Percentiles rank a stretch among this genome's conserved stretches.
These are phyloP conservation scores for Taeniopygia guttata DNA, from an alignment of 2,797 vertebrate genomes.

Conservation along the genomic window DNA sequence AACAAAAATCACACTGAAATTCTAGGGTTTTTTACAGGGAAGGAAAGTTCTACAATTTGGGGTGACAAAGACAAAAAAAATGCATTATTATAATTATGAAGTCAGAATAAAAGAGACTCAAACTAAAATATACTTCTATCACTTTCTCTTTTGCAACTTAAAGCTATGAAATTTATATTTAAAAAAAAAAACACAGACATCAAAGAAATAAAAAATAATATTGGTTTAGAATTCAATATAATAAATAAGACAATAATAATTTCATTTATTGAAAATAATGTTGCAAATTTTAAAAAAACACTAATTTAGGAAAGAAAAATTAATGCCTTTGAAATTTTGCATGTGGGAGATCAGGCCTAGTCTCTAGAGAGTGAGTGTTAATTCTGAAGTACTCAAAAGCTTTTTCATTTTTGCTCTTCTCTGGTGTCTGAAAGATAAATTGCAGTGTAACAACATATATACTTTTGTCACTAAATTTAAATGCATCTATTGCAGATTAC, in stretches of 20 bases:
- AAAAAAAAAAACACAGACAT: background rate
- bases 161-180: background rate
- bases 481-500: background rate
- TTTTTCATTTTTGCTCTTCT: background rate
- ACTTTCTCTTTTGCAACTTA: background rate
- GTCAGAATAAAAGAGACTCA: background rate
- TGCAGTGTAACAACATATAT: background rate
- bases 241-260: background rate
- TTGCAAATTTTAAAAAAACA: background rate
- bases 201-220: background rate
- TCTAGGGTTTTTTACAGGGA: background rate
- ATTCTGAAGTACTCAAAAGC: background rate
- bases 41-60: background rate
- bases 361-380: background rate
- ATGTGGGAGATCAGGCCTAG: background rate
- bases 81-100: background rate
- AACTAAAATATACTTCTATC: background rate
- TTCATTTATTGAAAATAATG: background rate
- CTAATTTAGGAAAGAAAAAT: background rate
- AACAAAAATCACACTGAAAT: background rate
- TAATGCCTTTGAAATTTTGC: background rate
- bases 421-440: background rate
- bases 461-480: background rate
- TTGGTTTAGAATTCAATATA: background rate
- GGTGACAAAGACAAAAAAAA: background rate